Base-by-base conservation (phyloP, 1,140 invertebrate genomes). In the Cydia fagiglandana region DNA sequence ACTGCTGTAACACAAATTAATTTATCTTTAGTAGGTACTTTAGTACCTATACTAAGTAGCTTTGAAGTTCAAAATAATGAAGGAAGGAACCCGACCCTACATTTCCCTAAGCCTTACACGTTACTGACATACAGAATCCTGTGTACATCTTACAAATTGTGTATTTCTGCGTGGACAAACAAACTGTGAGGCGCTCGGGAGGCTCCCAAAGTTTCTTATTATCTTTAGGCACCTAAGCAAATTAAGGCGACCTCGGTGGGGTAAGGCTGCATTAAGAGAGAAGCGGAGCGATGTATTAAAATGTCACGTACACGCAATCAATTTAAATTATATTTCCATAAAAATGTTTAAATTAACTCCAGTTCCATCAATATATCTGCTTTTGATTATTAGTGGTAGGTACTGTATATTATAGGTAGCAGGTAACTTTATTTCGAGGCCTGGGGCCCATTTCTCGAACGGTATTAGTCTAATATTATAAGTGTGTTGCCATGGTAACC, bases 141-240 rank as follows among this genome's bases (percentile, higher is more conserved):
- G 28, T 64, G 24, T 38, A 66, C 30, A 7, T 66, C 28, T 66
- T 64, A n/a, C 56, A 61, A 61, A 61, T n/a, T 24, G 20, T 30
- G 17, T 28, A 10, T 68, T 45, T 70, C 66, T 70, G 66, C 66
- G 34, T 17, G 30, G 66, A 70, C 66, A 0, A 45, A 9, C 66
- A 70, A 70, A 70, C 66, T 70, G 66, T 41, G 30, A 68, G 64
- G 28, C 64, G 66, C 66, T 45, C 30, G 34, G 34, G 38, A 68
- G 64, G 66, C n/a, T 70, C 66, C 66, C 66, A 70, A 70, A 70
- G 66, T 70, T 70, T 70, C 66, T 45, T 70, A 70, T 70, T 70
- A 70, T 70, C 66, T 70, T 38, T 70, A 41, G 66, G 66, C 66
- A 70, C 66, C 66, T 70, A 70, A 70, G 66, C 66, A 70, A 70